Conservation (phyloP, 2,888 invertebrate genomes). For the Arrhopalites spinosus region DNA sequence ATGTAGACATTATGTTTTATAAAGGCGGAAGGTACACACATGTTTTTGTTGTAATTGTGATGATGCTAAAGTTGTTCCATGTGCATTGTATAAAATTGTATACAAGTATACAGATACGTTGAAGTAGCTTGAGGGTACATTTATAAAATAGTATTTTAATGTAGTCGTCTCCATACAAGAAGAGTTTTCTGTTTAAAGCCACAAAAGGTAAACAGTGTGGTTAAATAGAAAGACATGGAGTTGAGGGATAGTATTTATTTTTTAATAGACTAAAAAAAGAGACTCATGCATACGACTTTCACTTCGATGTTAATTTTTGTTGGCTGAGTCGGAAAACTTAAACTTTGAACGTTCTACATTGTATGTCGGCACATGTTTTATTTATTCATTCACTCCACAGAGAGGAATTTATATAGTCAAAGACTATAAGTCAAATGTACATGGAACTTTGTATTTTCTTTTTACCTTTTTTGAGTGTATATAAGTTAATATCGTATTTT, state of each 20-base stretch:
- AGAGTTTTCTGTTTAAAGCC: conserved; percentile 3
- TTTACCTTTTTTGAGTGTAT: not conserved
- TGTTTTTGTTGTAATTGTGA: not conserved
- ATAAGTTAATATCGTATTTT: not conserved
- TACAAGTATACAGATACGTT: not conserved
- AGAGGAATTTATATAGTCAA: too few species aligned
- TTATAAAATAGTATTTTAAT: not conserved
- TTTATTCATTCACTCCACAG: too few species aligned
- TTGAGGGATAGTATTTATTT: conserved; percentile 6
- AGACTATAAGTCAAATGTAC: too few species aligned
- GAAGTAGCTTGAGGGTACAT: not conserved
- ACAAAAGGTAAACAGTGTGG: conserved; percentile 16
- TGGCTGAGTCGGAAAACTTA: conserved; percentile 2
- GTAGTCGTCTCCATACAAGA: not conserved
- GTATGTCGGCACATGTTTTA: not conserved
- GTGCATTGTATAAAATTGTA: not conserved
- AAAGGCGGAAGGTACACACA: not conserved
- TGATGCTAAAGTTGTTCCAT: not conserved
- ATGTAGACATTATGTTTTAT: not conserved
- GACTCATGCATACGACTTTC: conserved; percentile 38
- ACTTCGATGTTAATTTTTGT: conserved; percentile 37
- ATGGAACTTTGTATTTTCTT: not conserved
- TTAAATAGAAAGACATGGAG: conserved; percentile 11
- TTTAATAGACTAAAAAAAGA: too few species aligned
- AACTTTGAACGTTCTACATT: conserved; percentile 11